These are phyloP conservation scores for Aspidiotus destructor DNA, from an alignment of 2,888 invertebrate species.

Conservation along the genomic window DNA sequence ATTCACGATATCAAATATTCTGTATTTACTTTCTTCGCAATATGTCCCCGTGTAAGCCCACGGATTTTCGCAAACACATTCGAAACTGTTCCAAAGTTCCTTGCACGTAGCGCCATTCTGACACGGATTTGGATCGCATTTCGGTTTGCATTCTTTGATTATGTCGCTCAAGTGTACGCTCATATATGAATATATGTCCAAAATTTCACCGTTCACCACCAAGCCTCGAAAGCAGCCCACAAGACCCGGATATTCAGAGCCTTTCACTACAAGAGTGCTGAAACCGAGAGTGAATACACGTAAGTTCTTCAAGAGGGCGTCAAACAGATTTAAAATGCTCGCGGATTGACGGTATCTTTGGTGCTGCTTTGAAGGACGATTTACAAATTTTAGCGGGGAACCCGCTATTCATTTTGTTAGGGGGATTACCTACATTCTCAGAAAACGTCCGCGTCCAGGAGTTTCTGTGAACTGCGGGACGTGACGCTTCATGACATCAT, in stretches of 20 bases:
- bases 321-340: not conserved
- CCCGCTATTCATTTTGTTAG: no score
- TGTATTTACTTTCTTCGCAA: conserved; percentile 76
- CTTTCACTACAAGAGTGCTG: conserved; percentile 24
- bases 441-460: no score
- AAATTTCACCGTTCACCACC: conserved; percentile 80
- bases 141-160: conserved; percentile 85
- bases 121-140: conserved; percentile 88
- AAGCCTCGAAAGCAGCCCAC: conserved; percentile 90
- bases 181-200: conserved; percentile 87
- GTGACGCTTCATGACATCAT: no score
- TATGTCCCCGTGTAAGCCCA: conserved; percentile 85
- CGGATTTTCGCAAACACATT: conserved; percentile 82
- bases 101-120: conserved; percentile 83
- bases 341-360: not conserved
- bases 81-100: conserved; percentile 84
- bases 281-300: not conserved
- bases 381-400: no score
- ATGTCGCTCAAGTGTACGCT: conserved; percentile 84
- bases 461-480: no score
- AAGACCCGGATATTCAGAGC: conserved; percentile 71
- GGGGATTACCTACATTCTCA: no score
- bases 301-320: not conserved
- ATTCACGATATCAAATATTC: no score
- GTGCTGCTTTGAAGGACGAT: not conserved